These are phyloP conservation scores for Oreochromis spilurus DNA, from an alignment of 2,113 vertebrate species.

Conservation along the genomic window DNA sequence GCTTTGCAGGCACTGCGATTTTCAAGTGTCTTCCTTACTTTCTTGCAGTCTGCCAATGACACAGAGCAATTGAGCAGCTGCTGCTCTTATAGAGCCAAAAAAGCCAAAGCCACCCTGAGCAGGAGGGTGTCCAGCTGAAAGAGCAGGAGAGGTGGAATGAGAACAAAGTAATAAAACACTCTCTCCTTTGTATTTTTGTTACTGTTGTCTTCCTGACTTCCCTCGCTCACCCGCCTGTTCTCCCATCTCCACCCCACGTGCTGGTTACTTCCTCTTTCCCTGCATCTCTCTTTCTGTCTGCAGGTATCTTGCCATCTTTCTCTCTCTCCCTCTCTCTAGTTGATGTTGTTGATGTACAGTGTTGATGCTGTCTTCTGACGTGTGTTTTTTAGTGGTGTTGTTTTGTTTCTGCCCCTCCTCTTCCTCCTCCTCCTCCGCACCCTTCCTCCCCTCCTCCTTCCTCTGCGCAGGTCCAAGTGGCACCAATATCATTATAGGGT, in stretches of 20 bases:
- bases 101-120: constrained; percentile 40
- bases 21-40: constrained; percentile 62
- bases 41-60: constrained; percentile 64
- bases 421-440: constrained; percentile 35
- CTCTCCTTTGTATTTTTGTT: constrained; percentile 35
- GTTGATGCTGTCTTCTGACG: constrained; percentile 68
- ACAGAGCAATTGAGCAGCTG: constrained; percentile 53
- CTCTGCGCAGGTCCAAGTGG: constrained; percentile 91
- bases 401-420: constrained; percentile 63
- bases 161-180: constrained; percentile 57
- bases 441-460: constrained; percentile 55
- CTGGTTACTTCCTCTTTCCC: constrained; percentile 22
- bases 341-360: constrained; percentile 64
- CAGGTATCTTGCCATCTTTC: constrained; percentile 39
- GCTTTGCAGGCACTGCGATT: constrained; percentile 23
- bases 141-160: constrained; percentile 56
- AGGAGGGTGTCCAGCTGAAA: constrained; percentile 46
- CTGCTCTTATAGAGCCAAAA: constrained; percentile 53
- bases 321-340: constrained; percentile 30
- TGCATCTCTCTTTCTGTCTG: constrained; percentile 33
- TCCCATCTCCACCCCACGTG: constrained; percentile 36
- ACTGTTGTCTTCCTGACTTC: constrained; percentile 37
- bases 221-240: constrained; percentile 34
- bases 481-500: constrained; percentile 99
- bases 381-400: constrained; percentile 70